phyloP scores from a whole-genome alignment of 2,113 vertebrate genomes.

The Leucosticte australis region DNA sequence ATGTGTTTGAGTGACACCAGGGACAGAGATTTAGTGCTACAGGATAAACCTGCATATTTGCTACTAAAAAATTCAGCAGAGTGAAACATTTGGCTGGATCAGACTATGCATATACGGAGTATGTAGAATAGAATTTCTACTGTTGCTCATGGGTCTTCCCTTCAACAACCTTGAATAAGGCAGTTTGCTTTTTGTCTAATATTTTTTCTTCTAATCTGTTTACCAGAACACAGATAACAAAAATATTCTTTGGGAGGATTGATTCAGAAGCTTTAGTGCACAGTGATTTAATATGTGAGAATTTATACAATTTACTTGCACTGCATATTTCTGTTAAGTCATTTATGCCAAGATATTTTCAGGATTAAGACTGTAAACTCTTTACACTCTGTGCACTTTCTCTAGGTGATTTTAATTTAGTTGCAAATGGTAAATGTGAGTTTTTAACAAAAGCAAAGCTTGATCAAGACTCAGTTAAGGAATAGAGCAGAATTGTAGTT shows the following conservation, averaged over 20 bases:
- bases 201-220: background rate
- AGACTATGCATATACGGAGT: background rate
- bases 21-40: background rate
- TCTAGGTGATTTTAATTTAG: background rate
- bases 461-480: background rate
- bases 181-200: background rate
- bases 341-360: background rate
- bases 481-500: background rate
- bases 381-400: background rate
- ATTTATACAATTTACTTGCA: background rate
- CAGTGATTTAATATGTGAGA: background rate
- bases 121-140: background rate
- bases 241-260: background rate
- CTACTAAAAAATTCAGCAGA: background rate
- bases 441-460: background rate
- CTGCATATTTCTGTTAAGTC: background rate
- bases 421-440: background rate
- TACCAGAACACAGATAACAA: background rate
- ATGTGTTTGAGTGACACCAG: background rate
- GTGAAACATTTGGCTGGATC: background rate
- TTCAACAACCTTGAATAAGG: background rate
- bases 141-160: fast-evolving
- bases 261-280: background rate
- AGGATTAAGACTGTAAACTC: background rate
- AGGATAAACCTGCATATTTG: background rate